Evolutionary conservation across 2,888 invertebrate species (phyloP).

Genomic region (Dione juno): DNA sequence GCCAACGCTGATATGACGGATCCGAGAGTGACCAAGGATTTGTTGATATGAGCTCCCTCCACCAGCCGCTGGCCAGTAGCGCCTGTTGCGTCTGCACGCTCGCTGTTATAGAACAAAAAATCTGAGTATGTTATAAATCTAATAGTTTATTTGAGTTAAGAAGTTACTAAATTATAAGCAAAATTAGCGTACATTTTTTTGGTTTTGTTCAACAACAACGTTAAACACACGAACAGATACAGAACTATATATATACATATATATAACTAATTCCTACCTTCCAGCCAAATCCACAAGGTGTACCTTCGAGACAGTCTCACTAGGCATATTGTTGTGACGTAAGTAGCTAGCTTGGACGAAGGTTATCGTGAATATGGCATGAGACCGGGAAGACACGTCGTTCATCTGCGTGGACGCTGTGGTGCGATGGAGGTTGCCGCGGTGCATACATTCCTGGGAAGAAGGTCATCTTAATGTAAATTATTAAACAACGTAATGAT

Average conservation of each 20-base stretch:
- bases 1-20: slow-evolving; percentile 94
- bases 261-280: slow-evolving; percentile 79
- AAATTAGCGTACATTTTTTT: no score
- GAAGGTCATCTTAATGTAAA: neutral
- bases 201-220: no score
- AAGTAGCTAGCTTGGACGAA: slow-evolving; percentile 93
- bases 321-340: slow-evolving; percentile 91
- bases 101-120: slow-evolving; percentile 77
- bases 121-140: neutral
- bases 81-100: slow-evolving; percentile 94
- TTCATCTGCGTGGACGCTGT: slow-evolving; percentile 96
- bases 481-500: no score
- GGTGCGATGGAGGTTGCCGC: slow-evolving; percentile 92
- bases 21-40: slow-evolving; percentile 93
- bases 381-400: slow-evolving; percentile 94
- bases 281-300: slow-evolving; percentile 95
- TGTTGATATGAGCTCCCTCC: slow-evolving; percentile 95
- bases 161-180: no score
- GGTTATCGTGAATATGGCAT: slow-evolving; percentile 95
- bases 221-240: no score
- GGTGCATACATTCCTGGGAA: slow-evolving; percentile 88
- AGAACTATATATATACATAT: neutral
- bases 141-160: no score
- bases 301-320: slow-evolving; percentile 95
- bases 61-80: slow-evolving; percentile 95